Evolutionary conservation across 2,797 vertebrate species (phyloP), one percentile per base, ranked within the genome.

Genomic region (Clarias laeviceps): DNA sequence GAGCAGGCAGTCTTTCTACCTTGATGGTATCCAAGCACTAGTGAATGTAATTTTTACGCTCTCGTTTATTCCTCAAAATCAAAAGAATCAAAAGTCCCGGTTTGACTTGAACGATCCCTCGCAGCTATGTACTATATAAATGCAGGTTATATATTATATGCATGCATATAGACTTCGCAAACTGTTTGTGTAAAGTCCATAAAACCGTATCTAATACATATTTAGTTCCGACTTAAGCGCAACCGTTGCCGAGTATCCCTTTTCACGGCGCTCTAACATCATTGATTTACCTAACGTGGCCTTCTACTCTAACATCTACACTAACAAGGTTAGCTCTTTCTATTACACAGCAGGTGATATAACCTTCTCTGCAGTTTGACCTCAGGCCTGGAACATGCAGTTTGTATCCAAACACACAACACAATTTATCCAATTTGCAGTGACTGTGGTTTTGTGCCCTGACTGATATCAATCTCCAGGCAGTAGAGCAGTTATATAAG

Each of bases 231-330:
- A 79, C 6, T 64, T 40, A 6, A 65, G 5, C 78, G 40, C 61
- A 29, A 50, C 78, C 20, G 8, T 68, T 40, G 70, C 32, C 80
- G 27, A 32, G 65, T 78, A 59, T 57, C 59, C 32, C 62, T 54
- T 88, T 78, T 62, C 5, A 40, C 1, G 5, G 7, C 88, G 82
- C 37, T 90, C 73, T 88, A 88, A 80, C 86, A 84, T 88, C 90
- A 83, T 73, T 91, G 88, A 93, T 93, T 87, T 88, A 88, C 92
- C 92, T 92, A 92, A 89, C 87, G n/a, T 88, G 88, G 89, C 91
- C 88, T 87, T 85, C 77, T 80, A 85, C 85, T 76, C 62, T 68
- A 84, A 61, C 70, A 62, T 80, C 79, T 86, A 40, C 78, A 24
- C 57, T 88, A 87, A 89, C 86, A 86, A 82, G 82, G 85, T 89